Base-by-base conservation (phyloP, 2,888 invertebrate genomes). In the Ichneumoninae sp. region DNA sequence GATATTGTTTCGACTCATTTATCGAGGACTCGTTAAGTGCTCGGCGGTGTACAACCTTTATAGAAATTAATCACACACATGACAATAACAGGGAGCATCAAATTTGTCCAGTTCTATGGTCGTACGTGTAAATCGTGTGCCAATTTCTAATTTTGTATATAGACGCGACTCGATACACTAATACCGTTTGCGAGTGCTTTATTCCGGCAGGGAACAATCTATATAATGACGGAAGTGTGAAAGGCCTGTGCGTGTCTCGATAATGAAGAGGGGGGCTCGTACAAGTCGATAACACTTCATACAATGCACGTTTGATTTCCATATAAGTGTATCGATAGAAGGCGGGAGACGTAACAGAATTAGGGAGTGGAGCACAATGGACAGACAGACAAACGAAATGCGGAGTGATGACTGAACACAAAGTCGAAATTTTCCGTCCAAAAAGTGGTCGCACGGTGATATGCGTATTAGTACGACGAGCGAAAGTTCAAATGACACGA, bases 81-180 rank as follows among this genome's bases (percentile, higher is more conserved):
- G 44, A 44, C 8, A 4, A 26, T 60, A 33, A 16, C 16, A 26
- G 13, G 13, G 5, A 60, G 60, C 60, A 60, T 60, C 5, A 2
- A 26, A 57, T 57, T 26, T 8, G n/a, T 26, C 1, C 16, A 13
- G 3, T 30, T 33, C 4, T 33, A 10, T 2, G 3, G n/a, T 50
- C 30, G 36, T 54, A 33, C 16, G 13, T 36, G 13, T 50, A 30
- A 65, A 44, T 66, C 10, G 2, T 57, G 26, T 69, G 60, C 13
- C 50, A 78, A 78, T 70, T 62, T 70, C 70, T 78, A 36, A 60
- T 50, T 78, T 78, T 70, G 70, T 30, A 30, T 69, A 78, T 78
- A 69, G 70, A 70, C 70, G 33, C 13, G 60, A 19, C 62, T 47
- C 62, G n/a, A 30, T 40, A 22, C 13, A 36, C 44, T 6, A n/a